Evolutionary conservation across 2,797 vertebrate genomes (phyloP).

Genomic region (Tokudaia tokunoshimensis): DNA sequence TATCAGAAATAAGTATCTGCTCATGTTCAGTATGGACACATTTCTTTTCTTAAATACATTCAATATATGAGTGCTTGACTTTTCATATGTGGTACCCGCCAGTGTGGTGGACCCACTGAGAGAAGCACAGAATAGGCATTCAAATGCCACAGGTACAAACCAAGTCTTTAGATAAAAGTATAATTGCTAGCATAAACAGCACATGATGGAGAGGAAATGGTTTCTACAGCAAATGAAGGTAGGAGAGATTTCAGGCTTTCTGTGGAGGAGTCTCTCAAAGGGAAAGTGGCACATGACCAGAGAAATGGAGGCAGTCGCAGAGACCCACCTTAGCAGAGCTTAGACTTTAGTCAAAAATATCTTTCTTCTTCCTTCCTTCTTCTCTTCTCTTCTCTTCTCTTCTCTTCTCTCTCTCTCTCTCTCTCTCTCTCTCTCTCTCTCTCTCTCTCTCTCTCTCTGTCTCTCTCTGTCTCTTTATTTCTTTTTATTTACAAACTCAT

Average conservation of each 20-base stretch:
- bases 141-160: not conserved
- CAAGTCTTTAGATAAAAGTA: slow-evolving; percentile 10
- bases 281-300: not conserved
- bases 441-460: not conserved
- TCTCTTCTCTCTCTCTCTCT: not conserved
- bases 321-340: not conserved
- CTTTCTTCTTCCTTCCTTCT: not conserved
- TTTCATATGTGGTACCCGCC: not conserved
- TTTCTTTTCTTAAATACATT: not conserved
- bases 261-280: not conserved
- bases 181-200: not conserved
- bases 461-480: not conserved
- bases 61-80: not conserved
- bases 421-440: not conserved
- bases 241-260: not conserved
- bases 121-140: not conserved
- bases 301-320: not conserved
- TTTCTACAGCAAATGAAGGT: not conserved
- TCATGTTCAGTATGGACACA: not conserved
- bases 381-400: too few species aligned
- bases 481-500: not conserved
- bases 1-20: not conserved
- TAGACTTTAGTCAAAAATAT: not conserved
- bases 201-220: not conserved
- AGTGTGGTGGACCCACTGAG: not conserved